phyloP scores from a whole-genome alignment of 1,140 invertebrate species.

The Hylaeus anthracinus region DNA sequence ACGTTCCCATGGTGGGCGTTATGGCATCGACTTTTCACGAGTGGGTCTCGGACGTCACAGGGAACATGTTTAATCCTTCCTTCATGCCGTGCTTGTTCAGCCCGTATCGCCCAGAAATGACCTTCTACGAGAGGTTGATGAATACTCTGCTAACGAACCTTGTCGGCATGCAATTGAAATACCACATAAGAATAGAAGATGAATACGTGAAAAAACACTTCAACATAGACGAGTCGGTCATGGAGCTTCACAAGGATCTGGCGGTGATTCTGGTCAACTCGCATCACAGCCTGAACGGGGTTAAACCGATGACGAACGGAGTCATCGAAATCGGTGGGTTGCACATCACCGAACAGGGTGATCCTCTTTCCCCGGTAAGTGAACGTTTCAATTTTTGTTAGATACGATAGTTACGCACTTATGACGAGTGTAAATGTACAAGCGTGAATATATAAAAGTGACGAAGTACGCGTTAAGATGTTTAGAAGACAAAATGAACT shows the following conservation, averaged over 20 bases:
- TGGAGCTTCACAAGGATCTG: constrained; percentile 77
- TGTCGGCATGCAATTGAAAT: constrained; percentile 28
- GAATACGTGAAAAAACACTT: constrained; percentile 73
- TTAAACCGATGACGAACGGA: constrained; percentile 78
- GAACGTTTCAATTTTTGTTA: neutral
- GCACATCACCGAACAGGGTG: constrained; percentile 73
- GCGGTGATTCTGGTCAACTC: constrained; percentile 82
- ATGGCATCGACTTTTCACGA: constrained; percentile 81
- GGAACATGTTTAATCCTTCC: constrained; percentile 82
- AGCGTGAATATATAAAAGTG: no score
- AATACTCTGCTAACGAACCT: constrained; percentile 72
- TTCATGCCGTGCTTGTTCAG: constrained; percentile 78
- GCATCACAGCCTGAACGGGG: constrained; percentile 80
- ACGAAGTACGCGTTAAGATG: no score
- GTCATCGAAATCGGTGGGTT: constrained; percentile 84
- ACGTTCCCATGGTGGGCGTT: constrained; percentile 82
- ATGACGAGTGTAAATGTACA: no score
- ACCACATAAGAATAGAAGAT: constrained; percentile 51
- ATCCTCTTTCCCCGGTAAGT: constrained; percentile 61
- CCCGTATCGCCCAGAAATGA: constrained; percentile 83
- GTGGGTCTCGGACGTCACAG: constrained; percentile 83
- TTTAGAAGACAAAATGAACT: no score
- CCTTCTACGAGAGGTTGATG: constrained; percentile 82
- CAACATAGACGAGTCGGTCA: constrained; percentile 68
- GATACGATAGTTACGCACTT: no score